Percentiles rank a stretch among this genome's conserved stretches.
Conservation (phyloP, 2,113 vertebrate genomes). For the Gnathonemus longibarbis region DNA sequence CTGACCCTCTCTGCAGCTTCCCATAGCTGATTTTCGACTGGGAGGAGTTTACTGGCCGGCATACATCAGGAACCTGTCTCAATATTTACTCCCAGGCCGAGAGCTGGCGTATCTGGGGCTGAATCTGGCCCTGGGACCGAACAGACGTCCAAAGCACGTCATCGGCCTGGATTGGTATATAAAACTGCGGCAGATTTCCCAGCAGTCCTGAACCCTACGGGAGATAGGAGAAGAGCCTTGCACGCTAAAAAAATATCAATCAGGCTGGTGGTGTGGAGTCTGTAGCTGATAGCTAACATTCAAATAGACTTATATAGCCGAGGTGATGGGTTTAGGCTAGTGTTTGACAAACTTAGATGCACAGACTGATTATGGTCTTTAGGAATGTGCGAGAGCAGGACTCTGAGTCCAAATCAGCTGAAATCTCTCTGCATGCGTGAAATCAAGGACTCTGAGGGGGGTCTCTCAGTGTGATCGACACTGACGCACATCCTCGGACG, state of each 20-base stretch:
- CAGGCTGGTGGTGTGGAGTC: neutral
- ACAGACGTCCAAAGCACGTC: constrained; percentile 17
- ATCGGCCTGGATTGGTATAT: constrained; percentile 18
- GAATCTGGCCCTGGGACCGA: constrained; percentile 41
- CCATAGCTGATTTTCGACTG: neutral
- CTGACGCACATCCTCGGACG: neutral
- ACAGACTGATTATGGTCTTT: neutral
- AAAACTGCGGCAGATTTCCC: constrained; percentile 20
- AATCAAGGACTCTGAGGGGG: neutral
- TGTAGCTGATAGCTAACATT: neutral
- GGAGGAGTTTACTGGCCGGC: constrained; percentile 17
- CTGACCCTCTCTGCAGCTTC: neutral
- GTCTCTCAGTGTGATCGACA: neutral
- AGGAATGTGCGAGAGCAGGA: neutral
- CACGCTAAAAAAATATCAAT: neutral
- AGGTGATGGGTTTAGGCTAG: neutral
- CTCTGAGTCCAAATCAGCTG: neutral
- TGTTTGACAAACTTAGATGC: neutral
- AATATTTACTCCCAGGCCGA: constrained; percentile 46
- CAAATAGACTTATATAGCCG: neutral
- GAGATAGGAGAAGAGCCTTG: neutral
- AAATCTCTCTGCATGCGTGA: neutral
- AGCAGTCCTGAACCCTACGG: neutral
- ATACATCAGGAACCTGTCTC: constrained; percentile 35
- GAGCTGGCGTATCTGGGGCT: constrained; percentile 42